Conservation (phyloP, 2,113 vertebrate genomes). For the Odontesthes bonariensis region DNA sequence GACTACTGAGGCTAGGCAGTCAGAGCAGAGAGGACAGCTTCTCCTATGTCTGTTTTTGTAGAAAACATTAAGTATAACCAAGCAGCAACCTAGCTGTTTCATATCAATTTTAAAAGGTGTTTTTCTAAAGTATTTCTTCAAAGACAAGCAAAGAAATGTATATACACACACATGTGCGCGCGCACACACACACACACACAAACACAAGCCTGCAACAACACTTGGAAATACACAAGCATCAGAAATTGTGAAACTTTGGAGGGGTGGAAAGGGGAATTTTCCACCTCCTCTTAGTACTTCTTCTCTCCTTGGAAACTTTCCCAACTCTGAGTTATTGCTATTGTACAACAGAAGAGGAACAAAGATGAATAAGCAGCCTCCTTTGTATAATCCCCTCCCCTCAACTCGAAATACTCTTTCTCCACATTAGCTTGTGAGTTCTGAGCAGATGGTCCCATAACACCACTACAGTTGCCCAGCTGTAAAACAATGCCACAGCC, state of each 20-base stretch:
- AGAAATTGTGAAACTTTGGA: conserved; percentile 64
- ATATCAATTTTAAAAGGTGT: no score
- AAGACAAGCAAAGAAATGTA: not conserved
- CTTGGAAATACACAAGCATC: conserved; percentile 45
- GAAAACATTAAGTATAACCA: no score
- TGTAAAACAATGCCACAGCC: conserved; percentile 63
- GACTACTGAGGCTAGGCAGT: no score
- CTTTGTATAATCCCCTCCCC: conserved; percentile 17
- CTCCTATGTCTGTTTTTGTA: no score
- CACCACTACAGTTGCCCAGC: conserved; percentile 56
- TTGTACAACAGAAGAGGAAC: conserved; percentile 61
- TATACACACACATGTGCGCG: no score
- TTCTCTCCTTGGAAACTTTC: conserved; percentile 59
- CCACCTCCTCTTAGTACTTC: conserved; percentile 36
- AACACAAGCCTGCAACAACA: conserved; percentile 27
- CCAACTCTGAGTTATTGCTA: conserved; percentile 59
- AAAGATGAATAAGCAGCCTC: conserved; percentile 27
- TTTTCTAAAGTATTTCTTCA: not conserved
- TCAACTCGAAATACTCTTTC: conserved; percentile 10
- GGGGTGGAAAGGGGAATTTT: conserved; percentile 60
- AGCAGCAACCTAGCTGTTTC: no score
- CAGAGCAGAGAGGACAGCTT: not conserved
- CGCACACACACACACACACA: not conserved
- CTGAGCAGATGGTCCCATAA: conserved; percentile 73
- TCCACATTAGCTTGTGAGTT: conserved; percentile 52